Evolutionary conservation across 2,113 vertebrate genomes (phyloP).

Genomic region (Apodemus speciosus): DNA sequence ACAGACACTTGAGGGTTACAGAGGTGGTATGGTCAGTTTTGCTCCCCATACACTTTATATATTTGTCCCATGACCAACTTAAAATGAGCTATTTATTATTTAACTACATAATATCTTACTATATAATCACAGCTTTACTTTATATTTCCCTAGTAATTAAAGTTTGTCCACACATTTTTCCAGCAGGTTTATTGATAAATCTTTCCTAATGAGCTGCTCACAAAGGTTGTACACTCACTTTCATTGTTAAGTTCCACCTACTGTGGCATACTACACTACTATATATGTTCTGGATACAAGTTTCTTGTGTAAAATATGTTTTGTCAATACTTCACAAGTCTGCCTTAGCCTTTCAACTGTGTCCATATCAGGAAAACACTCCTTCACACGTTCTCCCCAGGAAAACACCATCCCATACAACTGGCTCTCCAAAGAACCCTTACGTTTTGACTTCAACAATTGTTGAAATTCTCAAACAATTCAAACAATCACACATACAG

Average conservation of each 20-base stretch:
- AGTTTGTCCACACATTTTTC: neutral
- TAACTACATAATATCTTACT: neutral
- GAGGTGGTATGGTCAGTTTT: neutral
- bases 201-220: neutral
- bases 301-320: neutral
- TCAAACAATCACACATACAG: neutral
- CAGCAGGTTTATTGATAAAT: neutral
- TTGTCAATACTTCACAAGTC: neutral
- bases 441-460: neutral
- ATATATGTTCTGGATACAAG: neutral
- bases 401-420: too few relatives aligned
- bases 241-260: neutral
- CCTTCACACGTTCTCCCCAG: too few relatives aligned
- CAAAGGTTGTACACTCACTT: neutral
- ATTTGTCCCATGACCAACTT: neutral
- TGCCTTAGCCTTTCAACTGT: too few relatives aligned
- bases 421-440: too few relatives aligned
- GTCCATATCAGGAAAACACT: too few relatives aligned
- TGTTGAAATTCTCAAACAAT: neutral
- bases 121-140: neutral
- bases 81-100: neutral
- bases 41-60: neutral
- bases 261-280: neutral
- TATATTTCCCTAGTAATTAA: neutral
- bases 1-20: neutral